phyloP scores from a whole-genome alignment of 2,113 vertebrate genomes.

The Pteronura brasiliensis region DNA sequence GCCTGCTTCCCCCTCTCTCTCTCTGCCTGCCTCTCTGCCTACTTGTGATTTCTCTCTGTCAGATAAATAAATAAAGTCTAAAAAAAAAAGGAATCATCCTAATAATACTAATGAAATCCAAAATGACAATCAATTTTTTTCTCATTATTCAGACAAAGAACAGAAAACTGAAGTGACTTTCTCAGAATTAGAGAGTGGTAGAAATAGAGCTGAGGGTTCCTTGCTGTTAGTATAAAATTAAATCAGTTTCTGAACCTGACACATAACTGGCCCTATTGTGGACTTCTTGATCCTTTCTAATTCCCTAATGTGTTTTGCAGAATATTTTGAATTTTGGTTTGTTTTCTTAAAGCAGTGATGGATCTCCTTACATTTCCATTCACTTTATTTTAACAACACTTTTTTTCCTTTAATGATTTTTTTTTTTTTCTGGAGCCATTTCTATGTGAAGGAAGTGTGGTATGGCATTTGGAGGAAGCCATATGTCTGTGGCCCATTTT shows the following conservation, averaged over 20 bases:
- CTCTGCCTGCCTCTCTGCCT: too few species aligned
- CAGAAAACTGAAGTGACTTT: background rate
- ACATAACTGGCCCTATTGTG: background rate
- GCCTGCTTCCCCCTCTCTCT: too few species aligned
- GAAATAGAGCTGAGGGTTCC: background rate
- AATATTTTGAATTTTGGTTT: conserved; percentile 66
- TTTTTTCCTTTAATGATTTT: conserved; percentile 61
- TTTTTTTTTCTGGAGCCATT: conserved; percentile 43
- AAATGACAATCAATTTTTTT: background rate
- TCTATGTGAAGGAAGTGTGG: conserved; percentile 16
- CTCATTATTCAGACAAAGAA: background rate
- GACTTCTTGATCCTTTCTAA: conserved; percentile 58
- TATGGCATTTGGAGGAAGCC: background rate
- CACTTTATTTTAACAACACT: conserved; percentile 59
- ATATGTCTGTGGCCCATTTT: background rate
- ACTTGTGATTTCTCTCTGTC: too few species aligned
- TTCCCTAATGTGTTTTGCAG: conserved; percentile 65
- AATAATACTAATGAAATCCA: background rate
- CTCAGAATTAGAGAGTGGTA: background rate
- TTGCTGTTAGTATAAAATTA: background rate
- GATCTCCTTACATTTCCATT: conserved; percentile 64
- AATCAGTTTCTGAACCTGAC: conserved; percentile 13
- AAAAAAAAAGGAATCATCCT: background rate
- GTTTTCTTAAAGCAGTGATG: conserved; percentile 69
- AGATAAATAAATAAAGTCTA: too few species aligned